These are phyloP conservation scores for Enteromius radiatus DNA, from an alignment of 2,797 vertebrate species.

Conservation along the genomic window DNA sequence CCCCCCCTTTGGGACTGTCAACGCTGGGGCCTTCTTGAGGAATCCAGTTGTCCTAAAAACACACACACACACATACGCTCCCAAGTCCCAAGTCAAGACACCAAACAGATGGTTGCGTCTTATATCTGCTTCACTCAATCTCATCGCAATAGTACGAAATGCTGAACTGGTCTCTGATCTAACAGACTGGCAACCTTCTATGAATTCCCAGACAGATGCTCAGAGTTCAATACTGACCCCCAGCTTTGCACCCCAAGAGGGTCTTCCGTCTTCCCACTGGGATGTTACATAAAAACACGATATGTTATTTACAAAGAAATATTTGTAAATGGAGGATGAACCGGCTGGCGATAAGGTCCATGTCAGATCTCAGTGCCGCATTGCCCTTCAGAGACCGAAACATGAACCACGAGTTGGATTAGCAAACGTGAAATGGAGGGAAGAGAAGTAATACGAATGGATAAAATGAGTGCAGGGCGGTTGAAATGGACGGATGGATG, in stretches of 20 bases:
- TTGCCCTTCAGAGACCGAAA: conserved; percentile 63
- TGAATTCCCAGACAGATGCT: conserved; percentile 73
- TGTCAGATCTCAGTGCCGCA: conserved; percentile 43
- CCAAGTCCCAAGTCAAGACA: conserved; percentile 24
- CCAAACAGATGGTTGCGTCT: conserved; percentile 48
- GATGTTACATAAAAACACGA: conserved; percentile 81
- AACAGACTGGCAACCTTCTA: conserved; percentile 44
- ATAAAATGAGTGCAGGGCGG: conserved; percentile 49
- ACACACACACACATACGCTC: conserved; percentile 34
- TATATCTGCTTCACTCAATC: conserved; percentile 10
- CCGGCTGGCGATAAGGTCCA: conserved; percentile 65
- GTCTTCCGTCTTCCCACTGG: conserved; percentile 76
- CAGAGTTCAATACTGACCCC: conserved; percentile 72
- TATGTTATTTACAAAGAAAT: conserved; percentile 82
- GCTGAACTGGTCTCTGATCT: conserved; percentile 17
- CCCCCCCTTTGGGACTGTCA: conserved; percentile 64
- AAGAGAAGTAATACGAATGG: conserved; percentile 45
- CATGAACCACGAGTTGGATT: conserved; percentile 53
- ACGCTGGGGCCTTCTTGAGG: conserved; percentile 49
- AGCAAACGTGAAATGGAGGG: conserved; percentile 53
- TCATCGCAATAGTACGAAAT: background rate
- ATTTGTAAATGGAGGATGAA: conserved; percentile 84
- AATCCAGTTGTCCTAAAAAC: conserved; percentile 52
- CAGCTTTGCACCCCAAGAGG: conserved; percentile 61
- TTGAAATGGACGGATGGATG: conserved; percentile 66